Evolutionary conservation across 2,113 vertebrate genomes (phyloP).

Genomic region (Xyliphius kryptos): DNA sequence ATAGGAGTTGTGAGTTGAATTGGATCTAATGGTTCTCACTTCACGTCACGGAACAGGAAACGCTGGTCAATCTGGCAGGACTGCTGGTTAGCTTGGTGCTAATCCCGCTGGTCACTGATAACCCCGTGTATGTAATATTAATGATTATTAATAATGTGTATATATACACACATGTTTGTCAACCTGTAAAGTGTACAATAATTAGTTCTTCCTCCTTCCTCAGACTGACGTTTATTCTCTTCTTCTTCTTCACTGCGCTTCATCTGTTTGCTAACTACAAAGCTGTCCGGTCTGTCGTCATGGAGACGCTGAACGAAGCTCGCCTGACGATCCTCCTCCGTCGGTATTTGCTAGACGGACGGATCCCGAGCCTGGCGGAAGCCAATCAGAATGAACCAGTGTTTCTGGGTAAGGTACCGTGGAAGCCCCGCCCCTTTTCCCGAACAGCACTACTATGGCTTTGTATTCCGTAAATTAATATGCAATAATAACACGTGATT

Average conservation of each 20-base stretch:
- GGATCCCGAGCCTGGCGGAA: conserved; percentile 58
- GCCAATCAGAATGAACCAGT: conserved; percentile 76
- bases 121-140: conserved; percentile 60
- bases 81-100: conserved; percentile 75
- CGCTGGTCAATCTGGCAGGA: conserved; percentile 78
- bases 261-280: conserved; percentile 86
- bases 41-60: too few relatives aligned
- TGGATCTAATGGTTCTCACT: too few relatives aligned
- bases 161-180: too few relatives aligned
- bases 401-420: conserved; percentile 70
- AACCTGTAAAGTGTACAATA: too few relatives aligned
- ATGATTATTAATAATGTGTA: too few relatives aligned
- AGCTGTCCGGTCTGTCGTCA: conserved; percentile 77
- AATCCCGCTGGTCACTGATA: conserved; percentile 71
- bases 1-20: too few relatives aligned
- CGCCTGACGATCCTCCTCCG: conserved; percentile 70
- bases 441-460: too few relatives aligned
- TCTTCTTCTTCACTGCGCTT: conserved; percentile 74
- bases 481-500: too few relatives aligned
- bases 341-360: conserved; percentile 59
- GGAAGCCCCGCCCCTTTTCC: too few relatives aligned
- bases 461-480: too few relatives aligned
- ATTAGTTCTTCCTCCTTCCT: too few relatives aligned
- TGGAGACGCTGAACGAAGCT: conserved; percentile 80
- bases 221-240: conserved; percentile 75